phyloP scores from a whole-genome alignment of 2,113 vertebrate genomes.

The Nothocercus julius region DNA sequence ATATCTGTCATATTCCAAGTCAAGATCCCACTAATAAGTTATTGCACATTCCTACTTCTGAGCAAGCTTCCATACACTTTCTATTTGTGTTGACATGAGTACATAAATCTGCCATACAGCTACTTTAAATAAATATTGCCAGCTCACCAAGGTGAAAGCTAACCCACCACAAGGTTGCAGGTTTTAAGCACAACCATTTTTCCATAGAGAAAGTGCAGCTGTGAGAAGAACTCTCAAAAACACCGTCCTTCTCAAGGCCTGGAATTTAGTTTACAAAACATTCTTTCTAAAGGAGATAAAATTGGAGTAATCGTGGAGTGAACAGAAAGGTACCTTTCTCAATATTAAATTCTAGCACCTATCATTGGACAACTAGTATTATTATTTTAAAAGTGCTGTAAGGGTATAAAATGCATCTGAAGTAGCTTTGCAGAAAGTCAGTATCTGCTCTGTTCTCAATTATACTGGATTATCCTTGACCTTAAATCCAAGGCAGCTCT shows the following conservation, averaged over 20 bases:
- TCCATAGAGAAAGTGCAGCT: neutral
- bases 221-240: neutral
- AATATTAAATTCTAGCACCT: neutral
- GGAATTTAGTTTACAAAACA: neutral
- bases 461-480: neutral
- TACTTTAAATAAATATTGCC: neutral
- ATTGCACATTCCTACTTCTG: neutral
- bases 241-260: neutral
- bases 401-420: neutral
- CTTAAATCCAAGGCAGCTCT: constrained; percentile 17
- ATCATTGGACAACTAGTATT: neutral
- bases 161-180: neutral
- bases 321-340: constrained; percentile 10
- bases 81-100: neutral
- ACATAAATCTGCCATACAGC: neutral
- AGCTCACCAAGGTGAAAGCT: neutral
- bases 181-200: neutral
- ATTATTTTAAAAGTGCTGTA: neutral
- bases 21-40: neutral
- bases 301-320: neutral
- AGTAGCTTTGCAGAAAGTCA: constrained; percentile 6
- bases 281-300: neutral
- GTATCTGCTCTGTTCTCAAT: neutral
- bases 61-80: neutral
- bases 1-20: neutral